A percentile compares a stretch with the other conserved stretches of the same genome.
Evolutionary conservation across 2,888 invertebrate species (phyloP).

Genomic region (Piscicola geometra): DNA sequence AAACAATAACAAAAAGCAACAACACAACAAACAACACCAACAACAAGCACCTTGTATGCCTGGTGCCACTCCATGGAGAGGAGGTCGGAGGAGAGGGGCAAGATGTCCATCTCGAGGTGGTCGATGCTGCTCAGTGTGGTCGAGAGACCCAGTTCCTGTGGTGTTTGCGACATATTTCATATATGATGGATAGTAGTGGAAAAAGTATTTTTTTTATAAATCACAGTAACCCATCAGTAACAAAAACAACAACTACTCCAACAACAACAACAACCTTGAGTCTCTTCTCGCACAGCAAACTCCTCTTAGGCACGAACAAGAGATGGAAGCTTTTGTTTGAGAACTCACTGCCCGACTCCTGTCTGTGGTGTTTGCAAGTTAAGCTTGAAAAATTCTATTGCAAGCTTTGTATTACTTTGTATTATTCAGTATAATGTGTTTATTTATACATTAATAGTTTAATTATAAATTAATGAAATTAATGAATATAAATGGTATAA

Average conservation of each 20-base stretch:
- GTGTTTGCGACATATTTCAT: no score
- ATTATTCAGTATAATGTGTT: background rate
- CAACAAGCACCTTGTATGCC: slow-evolving; percentile 57
- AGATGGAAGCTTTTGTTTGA: slow-evolving; percentile 71
- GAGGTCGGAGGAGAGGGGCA: slow-evolving; percentile 85
- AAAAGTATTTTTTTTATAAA: no score
- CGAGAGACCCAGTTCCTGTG: slow-evolving; percentile 71
- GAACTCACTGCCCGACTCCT: background rate
- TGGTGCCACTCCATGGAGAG: slow-evolving; percentile 82
- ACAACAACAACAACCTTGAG: slow-evolving; percentile 59
- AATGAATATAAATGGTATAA: background rate
- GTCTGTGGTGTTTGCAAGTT: background rate
- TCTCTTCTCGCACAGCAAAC: slow-evolving; percentile 78
- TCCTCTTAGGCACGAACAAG: slow-evolving; percentile 81
- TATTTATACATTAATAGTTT: background rate
- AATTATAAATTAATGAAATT: background rate
- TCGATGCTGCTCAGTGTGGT: slow-evolving; percentile 72
- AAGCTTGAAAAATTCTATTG: no score
- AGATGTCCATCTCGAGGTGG: slow-evolving; percentile 80
- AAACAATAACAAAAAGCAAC: no score
- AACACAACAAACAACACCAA: no score
- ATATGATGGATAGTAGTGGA: no score
- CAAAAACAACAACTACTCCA: no score
- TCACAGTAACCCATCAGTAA: no score
- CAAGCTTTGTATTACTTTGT: background rate